Base-by-base conservation (phyloP, 2,113 vertebrate species). In the Malaclemys terrapin region DNA sequence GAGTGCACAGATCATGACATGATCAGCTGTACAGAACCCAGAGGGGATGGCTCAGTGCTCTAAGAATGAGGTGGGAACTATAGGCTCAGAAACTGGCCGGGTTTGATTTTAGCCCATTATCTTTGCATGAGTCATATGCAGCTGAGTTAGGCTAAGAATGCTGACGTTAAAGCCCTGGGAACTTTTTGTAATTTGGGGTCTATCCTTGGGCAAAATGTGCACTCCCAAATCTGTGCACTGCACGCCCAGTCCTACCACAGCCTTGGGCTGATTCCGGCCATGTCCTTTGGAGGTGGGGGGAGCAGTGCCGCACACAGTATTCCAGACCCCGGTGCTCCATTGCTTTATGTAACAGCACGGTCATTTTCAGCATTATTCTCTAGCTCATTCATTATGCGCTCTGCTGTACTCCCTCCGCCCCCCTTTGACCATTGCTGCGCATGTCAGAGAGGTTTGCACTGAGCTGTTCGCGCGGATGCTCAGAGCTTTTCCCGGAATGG, bases 1-100 rank as follows among this genome's bases (percentile, higher is more conserved):
- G 57, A n/a, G 49, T 80, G 52, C 49, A 80, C 53, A 35, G 57
- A 56, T 90, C 42, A 53, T 91, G 87, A 22, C 8, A 3, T 69
- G 89, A 86, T 0, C 5, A 65, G 53, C 42, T 80, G 49, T 0
- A 0, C 84, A n/a, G 75, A 78, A 56, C 54, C 72, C n/a, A 42
- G 52, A 72, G 25, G 82, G 82, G 49, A 13, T 1, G 1, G 31
- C 53, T 88, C 54, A 38, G 49, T 54, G 72, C 27, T 11, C 72
- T 78, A 0, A 59, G 24, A 14, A 59, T 59, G 76, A 22, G 78
- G 13, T 25, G 50, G 52, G 84, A 87, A 87, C 13, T 29, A 31
- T 31, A 72, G 24, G 19, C 45, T 91, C 79, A 91, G 50, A 50
- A 49, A 9, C 38, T 62, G 54, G 53, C 52, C n/a, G 72, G 38